A percentile compares a stretch with the other conserved stretches of the same genome.
These are phyloP conservation scores for Leptura quadrifasciata DNA, from an alignment of 2,888 invertebrate species.

Conservation along the genomic window DNA sequence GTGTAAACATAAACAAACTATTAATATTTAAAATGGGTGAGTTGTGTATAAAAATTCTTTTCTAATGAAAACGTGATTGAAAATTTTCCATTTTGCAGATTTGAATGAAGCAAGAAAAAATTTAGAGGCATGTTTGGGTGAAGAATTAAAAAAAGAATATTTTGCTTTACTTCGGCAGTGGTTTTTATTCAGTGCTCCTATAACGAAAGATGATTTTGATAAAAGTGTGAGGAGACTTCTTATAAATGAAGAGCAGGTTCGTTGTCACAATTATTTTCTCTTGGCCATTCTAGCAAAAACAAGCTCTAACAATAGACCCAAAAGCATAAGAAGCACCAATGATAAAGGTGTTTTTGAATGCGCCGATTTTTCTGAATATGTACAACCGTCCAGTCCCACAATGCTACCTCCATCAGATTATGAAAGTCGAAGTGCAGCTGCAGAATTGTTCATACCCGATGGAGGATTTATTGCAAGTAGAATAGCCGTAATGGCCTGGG, in stretches of 20 bases:
- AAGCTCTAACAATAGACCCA: conserved; percentile 73
- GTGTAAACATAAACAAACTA: background rate
- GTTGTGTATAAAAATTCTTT: background rate
- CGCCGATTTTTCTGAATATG: conserved; percentile 77
- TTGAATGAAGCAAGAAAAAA: conserved; percentile 79
- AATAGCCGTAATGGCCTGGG: conserved; percentile 92
- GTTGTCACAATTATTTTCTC: conserved; percentile 90
- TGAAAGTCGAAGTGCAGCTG: conserved; percentile 78
- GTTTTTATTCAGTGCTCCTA: conserved; percentile 80
- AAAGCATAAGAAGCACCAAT: conserved; percentile 40
- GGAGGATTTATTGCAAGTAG: conserved; percentile 88
- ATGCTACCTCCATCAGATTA: conserved; percentile 65
- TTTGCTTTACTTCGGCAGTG: conserved; percentile 84
- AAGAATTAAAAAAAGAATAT: conserved; percentile 81
- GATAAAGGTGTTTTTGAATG: conserved; percentile 77
- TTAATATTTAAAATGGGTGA: background rate
- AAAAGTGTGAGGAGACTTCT: conserved; percentile 85
- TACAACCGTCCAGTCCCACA: conserved; percentile 77
- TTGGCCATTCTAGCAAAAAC: conserved; percentile 78
- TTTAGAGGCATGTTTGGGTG: conserved; percentile 80
- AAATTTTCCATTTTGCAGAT: conserved; percentile 53
- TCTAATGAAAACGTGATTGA: background rate
- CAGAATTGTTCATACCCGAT: conserved; percentile 90
- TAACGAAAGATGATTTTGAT: conserved; percentile 91
- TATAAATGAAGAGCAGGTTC: conserved; percentile 81